Conservation (phyloP, 2,113 vertebrate genomes). For the Pelvicachromis taeniatus region DNA sequence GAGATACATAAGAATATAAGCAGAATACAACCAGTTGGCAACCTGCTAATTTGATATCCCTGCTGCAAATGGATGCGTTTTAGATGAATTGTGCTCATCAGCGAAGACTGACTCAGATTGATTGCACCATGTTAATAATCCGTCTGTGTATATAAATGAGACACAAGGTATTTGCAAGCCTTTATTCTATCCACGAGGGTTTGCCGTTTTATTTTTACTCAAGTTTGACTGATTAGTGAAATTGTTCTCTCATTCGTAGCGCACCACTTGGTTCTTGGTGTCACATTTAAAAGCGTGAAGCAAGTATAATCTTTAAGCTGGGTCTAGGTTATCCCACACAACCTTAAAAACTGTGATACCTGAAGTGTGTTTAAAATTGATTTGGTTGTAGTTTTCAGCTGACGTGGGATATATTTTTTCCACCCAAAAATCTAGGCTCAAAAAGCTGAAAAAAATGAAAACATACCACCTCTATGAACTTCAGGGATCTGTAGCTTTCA, state of each 20-base stretch:
- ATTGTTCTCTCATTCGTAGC: background rate
- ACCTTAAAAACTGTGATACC: background rate
- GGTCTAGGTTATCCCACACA: background rate
- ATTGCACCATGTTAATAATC: background rate
- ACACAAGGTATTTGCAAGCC: background rate
- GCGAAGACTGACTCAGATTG: background rate
- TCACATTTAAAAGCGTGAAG: background rate
- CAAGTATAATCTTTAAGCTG: background rate
- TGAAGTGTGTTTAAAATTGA: background rate
- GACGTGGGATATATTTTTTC: background rate
- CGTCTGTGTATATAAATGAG: background rate
- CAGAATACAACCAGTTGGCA: background rate
- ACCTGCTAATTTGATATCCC: background rate
- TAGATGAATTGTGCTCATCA: background rate
- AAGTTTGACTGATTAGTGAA: background rate
- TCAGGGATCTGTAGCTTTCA: background rate
- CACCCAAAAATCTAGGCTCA: background rate
- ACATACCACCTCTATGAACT: background rate
- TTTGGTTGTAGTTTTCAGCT: background rate
- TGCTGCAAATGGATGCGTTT: background rate
- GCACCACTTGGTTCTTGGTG: background rate
- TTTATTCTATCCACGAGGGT: accelerated
- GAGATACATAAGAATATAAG: background rate
- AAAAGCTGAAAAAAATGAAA: background rate
- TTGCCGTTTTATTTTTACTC: accelerated